Evolutionary conservation across 2,888 invertebrate species (phyloP).

Genomic region (Platynereis dumerilii): DNA sequence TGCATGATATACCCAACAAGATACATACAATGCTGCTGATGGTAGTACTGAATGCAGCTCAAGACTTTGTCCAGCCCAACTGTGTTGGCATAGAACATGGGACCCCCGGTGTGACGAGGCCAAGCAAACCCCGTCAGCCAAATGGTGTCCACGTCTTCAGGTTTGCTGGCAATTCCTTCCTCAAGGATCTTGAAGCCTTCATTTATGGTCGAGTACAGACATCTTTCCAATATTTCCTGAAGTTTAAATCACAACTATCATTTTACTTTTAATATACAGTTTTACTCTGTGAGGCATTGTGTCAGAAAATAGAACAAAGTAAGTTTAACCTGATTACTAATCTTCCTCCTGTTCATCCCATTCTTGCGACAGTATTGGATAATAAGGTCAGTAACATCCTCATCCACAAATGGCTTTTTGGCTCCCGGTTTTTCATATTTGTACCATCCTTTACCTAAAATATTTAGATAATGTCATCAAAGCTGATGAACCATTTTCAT

Average conservation of each 20-base stretch:
- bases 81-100: constrained; percentile 57
- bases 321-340: constrained; percentile 56
- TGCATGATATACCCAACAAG: too few relatives aligned
- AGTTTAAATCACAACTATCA: too few relatives aligned
- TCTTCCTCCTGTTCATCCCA: constrained; percentile 44
- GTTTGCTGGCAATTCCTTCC: constrained; percentile 51
- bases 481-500: too few relatives aligned
- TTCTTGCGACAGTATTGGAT: constrained; percentile 44
- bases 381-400: constrained; percentile 45
- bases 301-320: too few relatives aligned
- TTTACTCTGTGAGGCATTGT: too few relatives aligned
- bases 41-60: constrained; percentile 50
- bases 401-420: constrained; percentile 42
- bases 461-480: too few relatives aligned
- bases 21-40: constrained; percentile 51
- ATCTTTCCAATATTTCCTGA: constrained; percentile 55
- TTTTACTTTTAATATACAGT: too few relatives aligned
- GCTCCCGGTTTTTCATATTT: constrained; percentile 50
- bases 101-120: constrained; percentile 56
- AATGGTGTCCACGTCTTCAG: constrained; percentile 56
- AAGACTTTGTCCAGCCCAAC: constrained; percentile 51
- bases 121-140: constrained; percentile 53
- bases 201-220: constrained; percentile 51
- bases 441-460: constrained; percentile 57
- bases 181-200: constrained; percentile 58